Evolutionary conservation across 2,888 invertebrate species (phyloP).

Genomic region (Microchrysa polita): DNA sequence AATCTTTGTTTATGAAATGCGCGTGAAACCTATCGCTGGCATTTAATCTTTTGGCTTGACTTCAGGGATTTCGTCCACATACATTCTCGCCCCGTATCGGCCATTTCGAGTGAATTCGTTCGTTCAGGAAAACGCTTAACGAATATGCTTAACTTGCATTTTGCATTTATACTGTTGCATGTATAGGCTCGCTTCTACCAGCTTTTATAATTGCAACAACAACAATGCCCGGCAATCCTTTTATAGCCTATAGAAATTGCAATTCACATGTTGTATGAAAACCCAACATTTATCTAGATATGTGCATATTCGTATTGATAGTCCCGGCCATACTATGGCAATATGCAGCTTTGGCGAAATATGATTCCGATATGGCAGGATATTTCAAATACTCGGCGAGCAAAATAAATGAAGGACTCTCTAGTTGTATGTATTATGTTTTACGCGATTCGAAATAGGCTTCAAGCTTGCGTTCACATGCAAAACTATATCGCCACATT

Average conservation of each 20-base stretch:
- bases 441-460: slow-evolving; percentile 3
- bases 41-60: slow-evolving; percentile 40
- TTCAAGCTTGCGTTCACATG: neutral
- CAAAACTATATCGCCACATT: slow-evolving; percentile 6
- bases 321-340: neutral
- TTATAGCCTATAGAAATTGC: neutral
- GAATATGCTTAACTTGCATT: slow-evolving; percentile 2
- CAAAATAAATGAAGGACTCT: neutral
- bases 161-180: neutral
- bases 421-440: neutral
- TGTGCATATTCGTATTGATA: slow-evolving; percentile 26
- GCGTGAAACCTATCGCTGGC: slow-evolving; percentile 42
- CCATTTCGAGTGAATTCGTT: neutral
- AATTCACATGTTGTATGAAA: neutral
- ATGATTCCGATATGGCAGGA: slow-evolving; percentile 4
- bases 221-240: too few species aligned
- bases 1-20: slow-evolving; percentile 44
- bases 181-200: neutral
- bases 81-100: neutral
- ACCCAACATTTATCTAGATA: too few species aligned
- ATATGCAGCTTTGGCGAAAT: slow-evolving; percentile 24
- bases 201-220: neutral
- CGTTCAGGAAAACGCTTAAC: neutral
- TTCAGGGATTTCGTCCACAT: slow-evolving; percentile 9
- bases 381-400: neutral